Evolutionary conservation across 2,888 invertebrate species (phyloP).

Genomic region (Stenotaenia linearis): DNA sequence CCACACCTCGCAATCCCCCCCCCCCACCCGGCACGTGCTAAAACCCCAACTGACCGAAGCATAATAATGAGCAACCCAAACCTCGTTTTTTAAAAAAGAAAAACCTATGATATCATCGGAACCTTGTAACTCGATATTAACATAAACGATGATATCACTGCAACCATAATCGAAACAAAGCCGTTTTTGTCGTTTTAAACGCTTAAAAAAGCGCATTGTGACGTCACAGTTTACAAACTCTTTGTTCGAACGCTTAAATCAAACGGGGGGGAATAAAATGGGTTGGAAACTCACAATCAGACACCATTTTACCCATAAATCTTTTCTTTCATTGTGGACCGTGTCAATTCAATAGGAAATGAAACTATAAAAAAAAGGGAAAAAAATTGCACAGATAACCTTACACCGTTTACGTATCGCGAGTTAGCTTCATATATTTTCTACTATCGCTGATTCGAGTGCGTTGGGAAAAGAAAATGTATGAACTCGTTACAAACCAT

Average conservation of each 20-base stretch:
- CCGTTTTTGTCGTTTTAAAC: background rate
- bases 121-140: background rate
- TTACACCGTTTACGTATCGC: background rate
- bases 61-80: too few species aligned
- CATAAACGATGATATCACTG: background rate
- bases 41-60: too few species aligned
- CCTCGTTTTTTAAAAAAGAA: background rate
- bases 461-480: background rate
- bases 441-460: background rate
- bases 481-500: background rate
- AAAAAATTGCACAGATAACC: background rate
- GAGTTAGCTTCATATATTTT: background rate
- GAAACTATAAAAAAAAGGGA: background rate
- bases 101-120: background rate
- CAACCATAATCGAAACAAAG: background rate
- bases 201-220: too few species aligned
- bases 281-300: background rate
- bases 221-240: too few species aligned
- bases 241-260: background rate
- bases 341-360: background rate
- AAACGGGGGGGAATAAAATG: background rate
- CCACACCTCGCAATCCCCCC: too few species aligned
- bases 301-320: background rate
- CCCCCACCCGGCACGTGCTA: too few species aligned
- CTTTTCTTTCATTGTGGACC: background rate